Evolutionary conservation across 2,113 vertebrate species (phyloP), one percentile per base, ranked within the genome.

Genomic region (Alosa alosa): DNA sequence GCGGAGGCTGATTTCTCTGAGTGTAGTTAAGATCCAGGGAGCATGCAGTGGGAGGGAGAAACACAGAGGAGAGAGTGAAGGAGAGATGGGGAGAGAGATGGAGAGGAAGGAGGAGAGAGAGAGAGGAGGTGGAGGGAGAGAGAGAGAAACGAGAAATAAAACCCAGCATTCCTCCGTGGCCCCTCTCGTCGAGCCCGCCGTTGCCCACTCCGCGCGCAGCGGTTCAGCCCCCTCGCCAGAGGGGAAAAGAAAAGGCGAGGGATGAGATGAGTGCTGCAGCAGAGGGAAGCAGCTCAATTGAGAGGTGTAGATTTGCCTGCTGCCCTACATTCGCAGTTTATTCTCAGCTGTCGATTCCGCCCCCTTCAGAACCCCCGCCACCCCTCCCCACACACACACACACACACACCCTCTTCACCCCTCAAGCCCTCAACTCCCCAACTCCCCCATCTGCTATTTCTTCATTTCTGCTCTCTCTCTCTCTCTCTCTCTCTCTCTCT

Each of bases 1-100:
- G 75, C 20, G 78, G 78, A 22, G 84, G n/a, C 81, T 84, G 87
- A 86, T 55, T 82, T 86, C 84, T 88, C 75, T 18, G 75, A 78
- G 84, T 88, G 85, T 89, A 82, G 86, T 88, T 89, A 86, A 75
- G 84, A 84, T 25, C 41, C 87, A 88, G 75, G 75, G 49, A 86
- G 85, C 83, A 83, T 84, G 52, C 81, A 81, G 49, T 60, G 50
- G 18, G 72, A 55, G 44, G 50, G 11, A 78, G 72, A 78, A 15
- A 78, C 2, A 78, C 13, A 78, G 72, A 78, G 25, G 25, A 78
- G 31, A 7, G 72, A 78, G 25, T 83, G 25, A 78, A 49, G 11
- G 22, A 64, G 60, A 64, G 60, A 22, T 1, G 0, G 60, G n/a
- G 60, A 64, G 60, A 64, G 20, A 64, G 20, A 60, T 5, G 22